A percentile compares a stretch with the other conserved stretches of the same genome.
Conservation (phyloP, 2,113 vertebrate genomes). For the Leptobrachium leishanense region DNA sequence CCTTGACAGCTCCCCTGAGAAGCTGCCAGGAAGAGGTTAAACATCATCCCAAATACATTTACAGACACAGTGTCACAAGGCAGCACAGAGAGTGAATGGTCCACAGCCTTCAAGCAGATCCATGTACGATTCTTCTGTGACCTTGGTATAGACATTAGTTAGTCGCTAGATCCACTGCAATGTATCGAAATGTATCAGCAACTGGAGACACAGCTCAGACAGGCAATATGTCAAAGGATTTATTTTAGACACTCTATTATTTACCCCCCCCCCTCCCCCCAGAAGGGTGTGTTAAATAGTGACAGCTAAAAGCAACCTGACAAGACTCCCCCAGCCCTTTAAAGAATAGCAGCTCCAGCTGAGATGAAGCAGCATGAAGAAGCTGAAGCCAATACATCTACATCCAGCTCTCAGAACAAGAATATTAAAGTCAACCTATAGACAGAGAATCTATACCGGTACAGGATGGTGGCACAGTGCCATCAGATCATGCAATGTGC, state of each 20-base stretch:
- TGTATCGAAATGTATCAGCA: too few species aligned
- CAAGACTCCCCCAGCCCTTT: neutral
- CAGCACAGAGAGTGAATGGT: neutral
- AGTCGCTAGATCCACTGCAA: neutral
- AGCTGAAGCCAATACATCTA: conserved; percentile 13
- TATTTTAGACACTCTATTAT: too few species aligned
- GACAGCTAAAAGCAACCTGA: conserved; percentile 7
- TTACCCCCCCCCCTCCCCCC: too few species aligned
- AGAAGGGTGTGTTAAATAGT: neutral
- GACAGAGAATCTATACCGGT: neutral
- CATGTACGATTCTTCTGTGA: neutral
- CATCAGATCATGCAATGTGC: neutral
- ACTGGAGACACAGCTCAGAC: too few species aligned
- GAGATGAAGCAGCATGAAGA: conserved; percentile 32
- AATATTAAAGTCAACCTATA: neutral
- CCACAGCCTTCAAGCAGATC: too few species aligned
- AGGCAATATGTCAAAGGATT: too few species aligned
- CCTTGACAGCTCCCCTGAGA: neutral
- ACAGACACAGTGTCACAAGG: neutral
- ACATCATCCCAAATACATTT: neutral
- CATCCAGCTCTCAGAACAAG: neutral
- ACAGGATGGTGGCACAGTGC: neutral
- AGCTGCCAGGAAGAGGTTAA: neutral
- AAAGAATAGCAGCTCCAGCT: conserved; percentile 6
- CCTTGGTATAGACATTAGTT: neutral